phyloP scores from a whole-genome alignment of 1,140 invertebrate genomes.

The Adoxophyes honmai region DNA sequence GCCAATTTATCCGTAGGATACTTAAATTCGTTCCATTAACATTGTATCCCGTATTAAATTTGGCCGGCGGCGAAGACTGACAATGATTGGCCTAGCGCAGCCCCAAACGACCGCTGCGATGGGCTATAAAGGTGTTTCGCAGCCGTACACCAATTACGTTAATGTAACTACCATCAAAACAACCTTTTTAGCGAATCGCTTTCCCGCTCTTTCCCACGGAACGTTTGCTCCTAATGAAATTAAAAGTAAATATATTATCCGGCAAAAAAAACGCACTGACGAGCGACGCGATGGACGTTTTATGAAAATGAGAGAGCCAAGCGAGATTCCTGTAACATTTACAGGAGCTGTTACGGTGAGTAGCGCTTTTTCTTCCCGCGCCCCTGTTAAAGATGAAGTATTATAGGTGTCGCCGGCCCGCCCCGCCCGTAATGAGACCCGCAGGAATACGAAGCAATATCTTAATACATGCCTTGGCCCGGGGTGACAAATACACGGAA shows the following conservation, averaged over 20 bases:
- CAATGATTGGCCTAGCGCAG: conserved; percentile 54
- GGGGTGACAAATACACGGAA: conserved; percentile 65
- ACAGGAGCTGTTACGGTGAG: conserved; percentile 30
- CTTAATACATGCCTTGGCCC: conserved; percentile 67
- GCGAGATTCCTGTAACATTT: conserved; percentile 25
- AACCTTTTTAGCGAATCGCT: conserved; percentile 62
- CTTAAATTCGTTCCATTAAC: conserved; percentile 61
- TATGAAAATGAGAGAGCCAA: conserved; percentile 39
- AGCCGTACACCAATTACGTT: conserved; percentile 68
- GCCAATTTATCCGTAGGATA: conserved; percentile 49
- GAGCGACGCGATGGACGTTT: conserved; percentile 23
- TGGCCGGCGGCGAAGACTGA: conserved; percentile 50
- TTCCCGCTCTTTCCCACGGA: conserved; percentile 48
- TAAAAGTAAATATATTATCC: conserved; percentile 44
- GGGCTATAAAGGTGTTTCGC: conserved; percentile 64
- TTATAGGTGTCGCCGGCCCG: conserved; percentile 55
- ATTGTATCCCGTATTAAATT: conserved; percentile 56
- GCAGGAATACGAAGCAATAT: conserved; percentile 72
- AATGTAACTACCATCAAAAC: conserved; percentile 69
- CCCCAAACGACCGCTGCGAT: conserved; percentile 54
- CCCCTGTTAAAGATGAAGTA: conserved; percentile 64
- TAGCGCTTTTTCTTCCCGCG: conserved; percentile 32
- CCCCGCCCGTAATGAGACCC: conserved; percentile 66
- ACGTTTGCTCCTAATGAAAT: conserved; percentile 59
- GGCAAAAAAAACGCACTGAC: conserved; percentile 19